A percentile compares a stretch with the other conserved stretches of the same genome.
Conservation (phyloP, 2,888 invertebrate genomes). For the Cheilosia vulpina region DNA sequence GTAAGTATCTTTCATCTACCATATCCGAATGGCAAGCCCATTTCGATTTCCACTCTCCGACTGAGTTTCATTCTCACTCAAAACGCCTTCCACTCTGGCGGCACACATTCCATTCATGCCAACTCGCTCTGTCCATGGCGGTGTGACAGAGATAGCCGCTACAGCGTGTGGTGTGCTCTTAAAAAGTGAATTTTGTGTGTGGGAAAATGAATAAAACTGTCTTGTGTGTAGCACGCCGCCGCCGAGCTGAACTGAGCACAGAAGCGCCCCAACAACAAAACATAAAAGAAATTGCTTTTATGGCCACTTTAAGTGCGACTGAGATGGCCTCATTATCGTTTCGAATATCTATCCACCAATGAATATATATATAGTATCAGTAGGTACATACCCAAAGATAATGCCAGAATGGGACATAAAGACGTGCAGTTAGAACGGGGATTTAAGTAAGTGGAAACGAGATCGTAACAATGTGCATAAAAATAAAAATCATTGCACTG, state of each 20-base stretch:
- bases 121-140: slow-evolving; percentile 2
- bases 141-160: background rate
- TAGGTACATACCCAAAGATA: slow-evolving; percentile 58
- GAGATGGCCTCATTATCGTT: slow-evolving; percentile 84
- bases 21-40: slow-evolving; percentile 67
- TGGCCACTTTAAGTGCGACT: slow-evolving; percentile 83
- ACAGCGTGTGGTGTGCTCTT: slow-evolving; percentile 24
- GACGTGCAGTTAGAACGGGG: slow-evolving; percentile 83
- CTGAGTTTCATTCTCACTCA: slow-evolving; percentile 60
- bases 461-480: slow-evolving; percentile 84
- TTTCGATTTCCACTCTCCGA: slow-evolving; percentile 50
- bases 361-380: slow-evolving; percentile 42
- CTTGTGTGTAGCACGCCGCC: slow-evolving; percentile 68
- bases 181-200: slow-evolving; percentile 77
- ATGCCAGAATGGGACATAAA: slow-evolving; percentile 83
- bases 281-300: slow-evolving; percentile 79
- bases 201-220: slow-evolving; percentile 78
- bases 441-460: slow-evolving; percentile 84
- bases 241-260: slow-evolving; percentile 36
- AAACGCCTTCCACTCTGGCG: slow-evolving; percentile 63
- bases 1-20: slow-evolving; percentile 76
- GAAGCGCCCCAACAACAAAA: slow-evolving; percentile 73
- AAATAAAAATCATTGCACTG: slow-evolving; percentile 84
- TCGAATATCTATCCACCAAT: slow-evolving; percentile 79
- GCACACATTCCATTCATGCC: slow-evolving; percentile 26